These are phyloP conservation scores for Hyaena hyaena DNA, from an alignment of 2,113 vertebrate species.

Conservation along the genomic window DNA sequence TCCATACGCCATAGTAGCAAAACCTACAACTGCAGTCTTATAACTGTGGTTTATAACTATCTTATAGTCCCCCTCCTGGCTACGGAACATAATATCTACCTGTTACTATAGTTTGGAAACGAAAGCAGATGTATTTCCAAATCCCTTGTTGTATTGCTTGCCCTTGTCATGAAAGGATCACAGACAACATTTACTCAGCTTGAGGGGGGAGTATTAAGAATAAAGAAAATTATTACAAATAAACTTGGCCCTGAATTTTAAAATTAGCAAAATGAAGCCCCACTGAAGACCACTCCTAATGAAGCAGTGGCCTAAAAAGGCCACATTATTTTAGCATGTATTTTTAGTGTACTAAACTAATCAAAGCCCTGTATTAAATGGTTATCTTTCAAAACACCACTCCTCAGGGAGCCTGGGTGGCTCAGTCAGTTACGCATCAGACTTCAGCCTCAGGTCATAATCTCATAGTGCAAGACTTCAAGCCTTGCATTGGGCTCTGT, in stretches of 20 bases:
- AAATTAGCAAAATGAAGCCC: neutral
- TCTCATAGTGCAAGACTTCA: too few species aligned
- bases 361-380: neutral
- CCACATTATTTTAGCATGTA: neutral
- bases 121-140: neutral
- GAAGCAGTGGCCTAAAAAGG: conserved; percentile 21
- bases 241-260: neutral
- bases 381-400: neutral
- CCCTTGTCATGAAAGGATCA: neutral
- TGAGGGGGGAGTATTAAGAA: neutral
- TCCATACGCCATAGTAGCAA: neutral
- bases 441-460: too few species aligned
- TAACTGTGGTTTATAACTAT: too few species aligned
- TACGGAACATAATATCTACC: neutral
- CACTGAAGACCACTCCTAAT: neutral
- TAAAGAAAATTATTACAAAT: neutral
- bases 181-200: neutral
- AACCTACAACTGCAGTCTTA: neutral
- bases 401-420: neutral
- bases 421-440: too few species aligned
- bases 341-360: conserved; percentile 35
- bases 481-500: too few species aligned
- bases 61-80: neutral
- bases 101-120: neutral
- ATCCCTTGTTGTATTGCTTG: neutral